Base-by-base conservation (phyloP, 2,797 vertebrate genomes). In the Sebastes glaucus region DNA sequence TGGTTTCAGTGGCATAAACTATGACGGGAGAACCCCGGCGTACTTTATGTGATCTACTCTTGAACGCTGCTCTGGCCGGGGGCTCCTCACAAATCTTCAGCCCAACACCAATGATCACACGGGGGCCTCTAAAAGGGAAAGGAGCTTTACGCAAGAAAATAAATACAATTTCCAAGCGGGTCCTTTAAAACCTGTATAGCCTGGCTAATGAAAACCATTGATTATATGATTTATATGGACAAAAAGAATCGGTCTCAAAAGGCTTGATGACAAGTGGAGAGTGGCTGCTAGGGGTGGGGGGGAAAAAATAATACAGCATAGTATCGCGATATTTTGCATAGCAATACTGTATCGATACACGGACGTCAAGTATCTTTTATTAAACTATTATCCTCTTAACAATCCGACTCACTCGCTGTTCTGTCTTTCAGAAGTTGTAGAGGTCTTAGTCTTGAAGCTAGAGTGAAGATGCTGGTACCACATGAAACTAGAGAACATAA, bases 41-140 rank as follows among this genome's bases (percentile, higher is more conserved):
- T 89, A 52, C 86, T 92, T 92, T 89, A 90, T 91, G 89, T 77
- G 77, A 86, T 89, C 82, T 76, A 75, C 80, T 89, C 83, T 71
- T 64, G 56, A 90, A 88, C 2, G 76, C 83, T 6, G 82, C 79
- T 82, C 88, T 78, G 77, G 88, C 85, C 22, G 18, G 87, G 81
- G 81, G 87, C 90, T 87, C 84, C 91, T 88, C 92, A 92, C 94
- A 94, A 95, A 94, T 94, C 92, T 94, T 89, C 80, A 84, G 87
- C 62, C 89, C 82, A 86, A 87, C 90, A 87, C 84, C 88, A 91
- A 84, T 79, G 87, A 94, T 93, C 92, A 94, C 88, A 91, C 85
- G 3, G 85, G 86, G 92, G 91, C 91, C 90, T 89, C 89, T 86
- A 81, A 94, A 91, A 86, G 90, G 82, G 88, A 87, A 89, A 87